phyloP scores from a whole-genome alignment of 2,888 invertebrate species.

The Pammene fasciana region DNA sequence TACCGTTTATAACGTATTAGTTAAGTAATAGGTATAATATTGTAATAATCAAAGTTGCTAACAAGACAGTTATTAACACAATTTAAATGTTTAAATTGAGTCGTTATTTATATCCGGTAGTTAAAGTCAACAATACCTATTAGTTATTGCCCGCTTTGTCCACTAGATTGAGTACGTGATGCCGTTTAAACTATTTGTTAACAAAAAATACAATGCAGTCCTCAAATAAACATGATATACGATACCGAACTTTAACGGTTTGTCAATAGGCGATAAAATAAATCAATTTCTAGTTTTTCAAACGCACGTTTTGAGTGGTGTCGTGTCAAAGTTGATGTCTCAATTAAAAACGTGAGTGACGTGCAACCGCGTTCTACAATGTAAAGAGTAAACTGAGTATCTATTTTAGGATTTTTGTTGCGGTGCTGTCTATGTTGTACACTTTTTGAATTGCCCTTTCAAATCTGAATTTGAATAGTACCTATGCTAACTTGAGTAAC shows the following conservation, averaged over 20 bases:
- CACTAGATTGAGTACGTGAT: slow-evolving; percentile 41
- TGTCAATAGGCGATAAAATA: slow-evolving; percentile 23
- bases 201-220: slow-evolving; percentile 19
- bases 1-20: no score
- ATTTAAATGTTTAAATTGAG: slow-evolving; percentile 15
- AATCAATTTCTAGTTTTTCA: slow-evolving; percentile 6
- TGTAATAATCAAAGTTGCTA: no score
- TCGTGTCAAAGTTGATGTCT: slow-evolving; percentile 41
- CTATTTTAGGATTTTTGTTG: slow-evolving; percentile 5
- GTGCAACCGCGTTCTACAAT: slow-evolving; percentile 3
- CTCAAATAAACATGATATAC: neutral
- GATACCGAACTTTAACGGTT: slow-evolving; percentile 22
- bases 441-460: neutral
- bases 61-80: no score
- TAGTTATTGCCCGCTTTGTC: slow-evolving; percentile 29
- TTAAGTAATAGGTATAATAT: no score
- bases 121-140: slow-evolving; percentile 24
- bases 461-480: no score
- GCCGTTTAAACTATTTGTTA: slow-evolving; percentile 13
- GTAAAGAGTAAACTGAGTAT: no score
- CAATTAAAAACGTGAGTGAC: slow-evolving; percentile 33
- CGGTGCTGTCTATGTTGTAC: neutral
- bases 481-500: no score
- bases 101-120: slow-evolving; percentile 18
- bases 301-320: slow-evolving; percentile 5